These are phyloP conservation scores for Dermatophagoides farinae DNA, from an alignment of 1,140 invertebrate genomes.

Conservation along the genomic window DNA sequence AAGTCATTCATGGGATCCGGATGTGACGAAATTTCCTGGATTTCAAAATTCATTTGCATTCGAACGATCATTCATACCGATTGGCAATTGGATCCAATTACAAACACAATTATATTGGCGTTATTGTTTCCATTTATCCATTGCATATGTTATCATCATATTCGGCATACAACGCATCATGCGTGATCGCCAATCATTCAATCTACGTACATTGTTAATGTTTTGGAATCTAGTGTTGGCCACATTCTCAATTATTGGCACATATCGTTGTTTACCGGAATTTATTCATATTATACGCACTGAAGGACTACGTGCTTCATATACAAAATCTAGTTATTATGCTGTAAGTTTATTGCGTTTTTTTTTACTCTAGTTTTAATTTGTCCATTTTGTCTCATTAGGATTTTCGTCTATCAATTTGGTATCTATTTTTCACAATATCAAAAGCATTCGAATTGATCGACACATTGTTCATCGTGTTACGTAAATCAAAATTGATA, in stretches of 20 bases:
- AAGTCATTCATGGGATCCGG: background rate
- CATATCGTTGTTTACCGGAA: slow-evolving; percentile 9
- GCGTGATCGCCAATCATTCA: background rate
- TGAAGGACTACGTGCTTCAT: background rate
- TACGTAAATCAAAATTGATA: slow-evolving; percentile 85
- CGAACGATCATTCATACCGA: background rate
- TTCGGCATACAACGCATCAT: background rate
- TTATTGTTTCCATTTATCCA: background rate
- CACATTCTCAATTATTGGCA: slow-evolving; percentile 7
- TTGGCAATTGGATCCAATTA: background rate
- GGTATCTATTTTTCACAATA: slow-evolving; percentile 88
- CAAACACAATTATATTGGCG: background rate
- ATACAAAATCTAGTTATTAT: slow-evolving; percentile 8
- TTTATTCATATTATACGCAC: slow-evolving; percentile 8
- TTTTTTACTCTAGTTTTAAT: background rate
- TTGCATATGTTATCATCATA: background rate
- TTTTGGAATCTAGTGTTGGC: slow-evolving; percentile 7
- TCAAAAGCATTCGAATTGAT: slow-evolving; percentile 80
- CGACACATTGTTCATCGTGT: slow-evolving; percentile 87
- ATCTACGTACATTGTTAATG: slow-evolving; percentile 1
- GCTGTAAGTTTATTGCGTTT: background rate
- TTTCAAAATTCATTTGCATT: slow-evolving; percentile 3
- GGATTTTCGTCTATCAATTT: slow-evolving; percentile 31
- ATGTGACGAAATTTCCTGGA: background rate
- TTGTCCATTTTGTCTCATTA: background rate